These are phyloP conservation scores for Hermaeophaga mercurialis DNA, from an alignment of 2,888 invertebrate genomes.

Conservation along the genomic window DNA sequence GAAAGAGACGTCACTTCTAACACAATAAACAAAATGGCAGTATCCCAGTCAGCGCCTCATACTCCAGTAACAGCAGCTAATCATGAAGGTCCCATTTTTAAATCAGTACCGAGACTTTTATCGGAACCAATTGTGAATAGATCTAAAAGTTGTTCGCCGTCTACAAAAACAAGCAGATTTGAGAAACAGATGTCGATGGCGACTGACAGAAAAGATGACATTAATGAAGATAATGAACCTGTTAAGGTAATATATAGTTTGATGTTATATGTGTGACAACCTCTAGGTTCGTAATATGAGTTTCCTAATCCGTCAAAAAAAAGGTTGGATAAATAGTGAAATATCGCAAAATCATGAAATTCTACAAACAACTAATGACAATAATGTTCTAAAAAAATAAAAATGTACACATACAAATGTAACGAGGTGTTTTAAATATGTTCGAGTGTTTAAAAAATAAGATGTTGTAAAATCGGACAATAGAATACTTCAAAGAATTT, in stretches of 20 bases:
- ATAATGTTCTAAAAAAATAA: no score
- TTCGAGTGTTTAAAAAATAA: no score
- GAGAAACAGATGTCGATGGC: constrained; percentile 32
- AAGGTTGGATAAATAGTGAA: no score
- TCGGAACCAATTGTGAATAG: constrained; percentile 54
- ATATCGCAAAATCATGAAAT: no score
- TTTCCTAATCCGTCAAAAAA: no score
- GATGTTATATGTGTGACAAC: no score
- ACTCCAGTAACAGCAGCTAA: constrained; percentile 55
- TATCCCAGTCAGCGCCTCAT: constrained; percentile 57
- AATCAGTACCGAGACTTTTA: constrained; percentile 51
- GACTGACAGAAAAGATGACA: constrained; percentile 37
- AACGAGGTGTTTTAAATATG: no score
- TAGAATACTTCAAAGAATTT: no score
- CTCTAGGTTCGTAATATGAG: no score
- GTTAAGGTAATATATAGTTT: constrained; percentile 37
- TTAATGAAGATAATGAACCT: constrained; percentile 35
- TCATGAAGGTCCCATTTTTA: constrained; percentile 50
- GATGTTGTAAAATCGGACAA: no score
- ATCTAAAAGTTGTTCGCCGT: constrained; percentile 42
- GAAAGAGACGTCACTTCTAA: constrained; percentile 52
- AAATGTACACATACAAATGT: no score
- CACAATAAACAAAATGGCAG: constrained; percentile 47
- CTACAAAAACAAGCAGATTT: constrained; percentile 42
- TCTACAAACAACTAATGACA: no score